phyloP scores from a whole-genome alignment of 1,140 invertebrate genomes.

The Patella vulgata region DNA sequence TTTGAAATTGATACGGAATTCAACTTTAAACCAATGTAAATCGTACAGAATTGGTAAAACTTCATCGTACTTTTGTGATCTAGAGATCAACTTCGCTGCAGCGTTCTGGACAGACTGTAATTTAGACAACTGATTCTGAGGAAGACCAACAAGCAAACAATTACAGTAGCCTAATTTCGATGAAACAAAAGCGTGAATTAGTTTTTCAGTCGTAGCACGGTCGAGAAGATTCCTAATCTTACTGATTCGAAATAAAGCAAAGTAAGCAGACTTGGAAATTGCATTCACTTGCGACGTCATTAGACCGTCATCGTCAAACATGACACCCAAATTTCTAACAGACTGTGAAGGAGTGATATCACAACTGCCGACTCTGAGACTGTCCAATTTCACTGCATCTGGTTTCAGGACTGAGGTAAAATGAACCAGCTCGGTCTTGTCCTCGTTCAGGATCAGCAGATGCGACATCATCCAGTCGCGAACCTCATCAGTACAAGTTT shows the following conservation, averaged over 20 bases:
- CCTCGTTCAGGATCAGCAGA: constrained; percentile 12
- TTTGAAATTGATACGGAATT: too few species aligned
- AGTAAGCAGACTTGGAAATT: neutral
- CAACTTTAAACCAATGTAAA: too few species aligned
- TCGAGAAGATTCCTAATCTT: neutral
- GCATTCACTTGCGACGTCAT: neutral
- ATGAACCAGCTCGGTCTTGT: constrained; percentile 11
- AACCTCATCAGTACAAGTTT: constrained; percentile 2
- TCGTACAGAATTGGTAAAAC: too few species aligned
- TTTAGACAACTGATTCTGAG: neutral
- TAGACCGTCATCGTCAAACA: neutral
- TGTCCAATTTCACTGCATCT: neutral
- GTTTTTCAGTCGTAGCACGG: neutral
- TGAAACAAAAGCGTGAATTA: neutral
- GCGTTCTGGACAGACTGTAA: constrained; percentile 1
- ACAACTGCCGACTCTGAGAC: neutral
- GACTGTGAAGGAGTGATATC: neutral
- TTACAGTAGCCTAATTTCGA: neutral
- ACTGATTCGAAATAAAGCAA: neutral
- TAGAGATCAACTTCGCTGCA: neutral
- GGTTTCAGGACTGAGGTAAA: constrained; percentile 1
- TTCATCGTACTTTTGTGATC: too few species aligned
- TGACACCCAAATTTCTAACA: neutral
- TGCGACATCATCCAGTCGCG: constrained; percentile 3
- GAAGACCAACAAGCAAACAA: neutral